Percentiles rank a stretch among this genome's conserved stretches.
These are phyloP conservation scores for Archegozetes longisetosus DNA, from an alignment of 1,140 invertebrate genomes.

Conservation along the genomic window DNA sequence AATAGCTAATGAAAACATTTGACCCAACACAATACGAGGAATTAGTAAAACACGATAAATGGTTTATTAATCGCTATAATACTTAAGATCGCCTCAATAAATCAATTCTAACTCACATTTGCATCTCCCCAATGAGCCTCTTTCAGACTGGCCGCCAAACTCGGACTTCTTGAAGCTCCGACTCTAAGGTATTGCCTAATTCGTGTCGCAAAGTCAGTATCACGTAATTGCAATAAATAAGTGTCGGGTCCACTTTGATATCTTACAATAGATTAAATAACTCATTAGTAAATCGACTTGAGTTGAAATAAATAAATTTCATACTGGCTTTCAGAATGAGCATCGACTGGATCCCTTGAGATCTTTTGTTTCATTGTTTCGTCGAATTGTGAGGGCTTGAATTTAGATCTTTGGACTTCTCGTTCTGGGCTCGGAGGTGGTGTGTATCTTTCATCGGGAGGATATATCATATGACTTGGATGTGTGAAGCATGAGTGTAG, in stretches of 20 bases:
- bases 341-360: slow-evolving; percentile 60
- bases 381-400: slow-evolving; percentile 22
- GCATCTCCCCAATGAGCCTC: slow-evolving; percentile 26
- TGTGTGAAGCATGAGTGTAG: slow-evolving; percentile 65
- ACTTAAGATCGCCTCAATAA: background rate
- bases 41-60: too few relatives aligned
- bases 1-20: too few relatives aligned
- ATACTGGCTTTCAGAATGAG: slow-evolving; percentile 73
- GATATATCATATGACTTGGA: slow-evolving; percentile 85
- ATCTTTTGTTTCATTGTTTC: slow-evolving; percentile 33
- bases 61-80: background rate
- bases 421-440: slow-evolving; percentile 48
- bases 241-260: slow-evolving; percentile 71
- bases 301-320: too few relatives aligned
- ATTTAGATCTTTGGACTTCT: slow-evolving; percentile 14
- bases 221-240: slow-evolving; percentile 74
- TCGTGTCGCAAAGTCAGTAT: slow-evolving; percentile 76
- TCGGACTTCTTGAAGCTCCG: slow-evolving; percentile 50
- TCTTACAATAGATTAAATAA: slow-evolving; percentile 11
- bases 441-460: slow-evolving; percentile 53
- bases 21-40: too few relatives aligned
- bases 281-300: slow-evolving; percentile 30
- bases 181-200: slow-evolving; percentile 78
- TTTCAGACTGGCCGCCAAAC: slow-evolving; percentile 25
- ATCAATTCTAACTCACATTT: slow-evolving; percentile 15